Evolutionary conservation across 2,888 invertebrate genomes (phyloP).

Genomic region (Euplexia lucipara): DNA sequence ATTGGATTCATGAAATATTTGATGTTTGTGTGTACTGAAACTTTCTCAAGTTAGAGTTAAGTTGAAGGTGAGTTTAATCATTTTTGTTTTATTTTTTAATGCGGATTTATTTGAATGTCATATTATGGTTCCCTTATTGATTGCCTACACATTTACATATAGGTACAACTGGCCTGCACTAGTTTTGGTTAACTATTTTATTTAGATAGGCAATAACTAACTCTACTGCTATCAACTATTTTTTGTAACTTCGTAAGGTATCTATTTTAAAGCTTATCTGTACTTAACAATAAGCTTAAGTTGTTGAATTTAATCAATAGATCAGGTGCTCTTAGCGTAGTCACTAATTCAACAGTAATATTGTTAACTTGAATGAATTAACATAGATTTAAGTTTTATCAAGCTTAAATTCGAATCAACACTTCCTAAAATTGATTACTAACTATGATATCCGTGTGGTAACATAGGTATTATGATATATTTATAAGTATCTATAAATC

Average conservation of each 20-base stretch:
- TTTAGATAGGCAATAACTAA: not conserved
- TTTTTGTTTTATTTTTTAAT: constrained; percentile 10
- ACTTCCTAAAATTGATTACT: constrained; percentile 1
- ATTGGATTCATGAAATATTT: constrained; percentile 64
- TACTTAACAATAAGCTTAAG: not conserved
- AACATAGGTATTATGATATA: not conserved
- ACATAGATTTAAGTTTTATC: not conserved
- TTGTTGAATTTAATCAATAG: too few species aligned
- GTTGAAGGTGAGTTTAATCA: constrained; percentile 71
- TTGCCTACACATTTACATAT: not conserved
- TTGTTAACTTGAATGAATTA: not conserved
- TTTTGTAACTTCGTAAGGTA: not conserved
- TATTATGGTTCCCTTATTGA: too few species aligned
- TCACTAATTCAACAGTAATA: not conserved
- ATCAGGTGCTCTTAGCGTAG: not conserved
- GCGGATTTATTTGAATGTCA: not conserved
- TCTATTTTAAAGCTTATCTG: not conserved
- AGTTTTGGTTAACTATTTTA: not conserved
- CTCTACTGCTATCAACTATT: too few species aligned
- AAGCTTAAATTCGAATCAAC: not conserved
- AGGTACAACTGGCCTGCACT: too few species aligned
- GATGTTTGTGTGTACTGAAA: constrained; percentile 73
- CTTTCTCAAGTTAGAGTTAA: constrained; percentile 61
- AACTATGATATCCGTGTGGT: constrained; percentile 5
- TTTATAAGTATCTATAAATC: not conserved